A percentile compares a stretch with the other conserved stretches of the same genome.
phyloP scores from a whole-genome alignment of 2,888 invertebrate species.

The Cataglyphis livida region DNA sequence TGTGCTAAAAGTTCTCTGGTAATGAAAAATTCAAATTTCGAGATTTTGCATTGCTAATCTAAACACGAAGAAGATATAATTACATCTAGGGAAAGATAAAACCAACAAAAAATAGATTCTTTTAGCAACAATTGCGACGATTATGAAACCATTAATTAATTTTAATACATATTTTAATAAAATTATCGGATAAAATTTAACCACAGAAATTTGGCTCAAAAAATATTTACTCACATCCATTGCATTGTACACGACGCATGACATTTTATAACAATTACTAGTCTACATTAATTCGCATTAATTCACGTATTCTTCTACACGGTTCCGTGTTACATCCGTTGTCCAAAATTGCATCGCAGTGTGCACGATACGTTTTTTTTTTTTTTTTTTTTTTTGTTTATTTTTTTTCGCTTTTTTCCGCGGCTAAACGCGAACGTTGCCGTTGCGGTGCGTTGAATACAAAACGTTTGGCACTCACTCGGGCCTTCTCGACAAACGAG shows the following conservation, averaged over 20 bases:
- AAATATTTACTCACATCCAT: background rate
- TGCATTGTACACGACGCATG: background rate
- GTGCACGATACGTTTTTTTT: conserved; percentile 3
- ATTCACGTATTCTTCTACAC: background rate
- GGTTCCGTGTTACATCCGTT: background rate
- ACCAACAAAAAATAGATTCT: background rate
- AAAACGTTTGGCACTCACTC: conserved; percentile 56
- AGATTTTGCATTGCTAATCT: background rate
- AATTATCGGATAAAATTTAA: background rate
- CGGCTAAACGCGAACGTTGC: conserved; percentile 38
- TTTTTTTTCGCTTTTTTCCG: conserved; percentile 9
- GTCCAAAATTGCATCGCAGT: conserved; percentile 27
- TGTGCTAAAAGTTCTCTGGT: background rate
- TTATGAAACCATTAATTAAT: background rate
- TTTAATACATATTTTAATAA: background rate
- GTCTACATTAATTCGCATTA: background rate
- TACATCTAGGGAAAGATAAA: background rate
- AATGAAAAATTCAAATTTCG: background rate
- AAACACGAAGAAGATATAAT: conserved; percentile 11
- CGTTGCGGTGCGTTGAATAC: conserved; percentile 42
- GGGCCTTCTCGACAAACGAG: conserved; percentile 49
- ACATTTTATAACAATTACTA: conserved; percentile 17
- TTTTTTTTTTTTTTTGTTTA: background rate
- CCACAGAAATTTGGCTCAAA: background rate
- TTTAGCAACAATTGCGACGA: background rate